Percentiles rank a stretch among this genome's conserved stretches.
These are phyloP conservation scores for Leptinotarsa lineolata DNA, from an alignment of 1,140 invertebrate species.

Conservation along the genomic window DNA sequence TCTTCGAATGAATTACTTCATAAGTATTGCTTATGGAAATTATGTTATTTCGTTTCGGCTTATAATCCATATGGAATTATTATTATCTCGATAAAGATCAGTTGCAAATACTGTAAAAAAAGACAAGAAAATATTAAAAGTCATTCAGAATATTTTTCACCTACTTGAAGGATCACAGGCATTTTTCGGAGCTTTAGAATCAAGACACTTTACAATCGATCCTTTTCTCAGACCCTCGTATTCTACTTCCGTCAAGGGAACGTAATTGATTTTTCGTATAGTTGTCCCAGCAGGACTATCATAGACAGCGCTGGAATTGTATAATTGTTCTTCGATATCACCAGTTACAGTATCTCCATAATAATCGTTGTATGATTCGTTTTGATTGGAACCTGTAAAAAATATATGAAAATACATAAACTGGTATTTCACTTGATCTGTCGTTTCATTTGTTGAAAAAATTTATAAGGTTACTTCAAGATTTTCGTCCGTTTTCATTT, in stretches of 20 bases:
- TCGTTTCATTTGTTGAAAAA: too few species aligned
- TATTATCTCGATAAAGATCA: too few species aligned
- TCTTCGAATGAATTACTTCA: too few species aligned
- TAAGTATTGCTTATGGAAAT: too few species aligned
- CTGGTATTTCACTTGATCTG: background rate
- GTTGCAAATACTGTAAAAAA: too few species aligned
- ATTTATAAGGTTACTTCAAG: too few species aligned
- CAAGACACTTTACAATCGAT: conserved; percentile 53
- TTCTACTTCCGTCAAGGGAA: conserved; percentile 44
- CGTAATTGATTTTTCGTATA: conserved; percentile 47
- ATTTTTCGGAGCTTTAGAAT: conserved; percentile 48
- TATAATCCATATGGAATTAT: too few species aligned
- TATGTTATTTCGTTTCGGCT: too few species aligned
- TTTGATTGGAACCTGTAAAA: conserved; percentile 50
- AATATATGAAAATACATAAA: background rate
- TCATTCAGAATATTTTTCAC: background rate
- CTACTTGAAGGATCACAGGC: conserved; percentile 52
- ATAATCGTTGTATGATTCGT: conserved; percentile 50
- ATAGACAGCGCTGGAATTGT: conserved; percentile 48
- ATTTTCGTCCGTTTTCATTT: too few species aligned
- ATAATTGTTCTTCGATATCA: conserved; percentile 45
- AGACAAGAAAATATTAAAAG: too few species aligned
- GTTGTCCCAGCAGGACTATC: conserved; percentile 47
- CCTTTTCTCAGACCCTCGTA: conserved; percentile 47
- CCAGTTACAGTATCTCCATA: conserved; percentile 49